Percentiles rank a stretch among this genome's conserved stretches.
These are phyloP conservation scores for Salvator merianae DNA, from an alignment of 2,113 vertebrate species.

Conservation along the genomic window DNA sequence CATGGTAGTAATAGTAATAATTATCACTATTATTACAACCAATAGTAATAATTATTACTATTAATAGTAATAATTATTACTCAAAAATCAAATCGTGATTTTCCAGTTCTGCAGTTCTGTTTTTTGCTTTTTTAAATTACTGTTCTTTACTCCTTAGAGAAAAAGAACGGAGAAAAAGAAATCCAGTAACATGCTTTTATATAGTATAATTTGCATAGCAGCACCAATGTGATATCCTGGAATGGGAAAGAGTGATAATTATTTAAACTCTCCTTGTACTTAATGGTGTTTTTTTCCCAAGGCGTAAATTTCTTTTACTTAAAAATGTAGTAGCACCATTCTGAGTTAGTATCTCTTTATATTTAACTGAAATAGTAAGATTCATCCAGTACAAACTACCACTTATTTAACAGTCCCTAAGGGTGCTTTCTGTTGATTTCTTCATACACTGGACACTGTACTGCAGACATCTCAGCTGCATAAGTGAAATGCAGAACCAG, in stretches of 20 bases:
- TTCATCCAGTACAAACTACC: neutral
- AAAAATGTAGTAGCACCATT: slow-evolving; percentile 36
- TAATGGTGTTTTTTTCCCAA: neutral
- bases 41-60: no score
- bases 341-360: neutral
- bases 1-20: no score
- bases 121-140: neutral
- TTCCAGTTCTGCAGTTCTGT: neutral
- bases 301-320: slow-evolving; percentile 3
- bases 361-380: neutral
- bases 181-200: neutral
- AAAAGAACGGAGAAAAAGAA: neutral
- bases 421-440: neutral
- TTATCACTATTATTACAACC: no score
- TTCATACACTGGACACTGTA: neutral
- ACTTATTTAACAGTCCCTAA: neutral
- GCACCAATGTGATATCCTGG: slow-evolving; percentile 9
- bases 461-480: neutral
- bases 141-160: neutral
- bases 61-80: no score
- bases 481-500: neutral
- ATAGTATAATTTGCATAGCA: neutral
- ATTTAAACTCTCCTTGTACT: slow-evolving; percentile 57
- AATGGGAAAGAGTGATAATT: slow-evolving; percentile 41
- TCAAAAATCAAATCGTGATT: no score